Evolutionary conservation across 2,113 vertebrate genomes (phyloP).

Genomic region (Peucedramus taeniatus): DNA sequence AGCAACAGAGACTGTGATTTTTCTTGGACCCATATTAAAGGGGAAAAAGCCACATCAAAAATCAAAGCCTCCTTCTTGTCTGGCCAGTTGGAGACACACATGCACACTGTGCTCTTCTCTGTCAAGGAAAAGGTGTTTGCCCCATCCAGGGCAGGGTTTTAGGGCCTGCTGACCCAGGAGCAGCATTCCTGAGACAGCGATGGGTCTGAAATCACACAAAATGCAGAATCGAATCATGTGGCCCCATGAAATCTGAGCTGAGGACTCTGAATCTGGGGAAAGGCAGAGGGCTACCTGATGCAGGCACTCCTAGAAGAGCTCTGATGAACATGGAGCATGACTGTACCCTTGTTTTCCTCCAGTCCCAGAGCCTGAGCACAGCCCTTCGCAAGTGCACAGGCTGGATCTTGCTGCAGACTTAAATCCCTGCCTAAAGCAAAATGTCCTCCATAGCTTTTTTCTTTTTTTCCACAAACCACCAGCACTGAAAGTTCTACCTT

Average conservation of each 20-base stretch:
- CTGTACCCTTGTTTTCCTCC: not conserved
- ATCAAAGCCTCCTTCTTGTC: not conserved
- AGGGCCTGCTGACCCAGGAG: not conserved
- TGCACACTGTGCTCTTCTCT: too few relatives aligned
- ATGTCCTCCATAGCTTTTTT: not conserved
- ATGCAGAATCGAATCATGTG: accelerated
- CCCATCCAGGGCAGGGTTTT: not conserved
- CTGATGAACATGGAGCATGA: accelerated
- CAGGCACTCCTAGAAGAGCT: not conserved
- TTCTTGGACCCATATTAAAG: not conserved
- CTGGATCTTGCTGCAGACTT: not conserved
- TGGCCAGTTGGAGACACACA: accelerated
- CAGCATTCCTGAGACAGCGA: not conserved
- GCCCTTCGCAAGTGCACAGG: not conserved
- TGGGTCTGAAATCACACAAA: not conserved
- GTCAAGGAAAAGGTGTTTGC: not conserved
- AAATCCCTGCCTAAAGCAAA: not conserved
- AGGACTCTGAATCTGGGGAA: not conserved
- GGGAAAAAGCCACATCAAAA: not conserved
- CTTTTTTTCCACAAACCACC: not conserved
- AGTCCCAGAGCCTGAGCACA: not conserved
- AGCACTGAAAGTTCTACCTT: not conserved
- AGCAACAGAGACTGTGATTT: not conserved
- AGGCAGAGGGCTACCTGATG: not conserved
- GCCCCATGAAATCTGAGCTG: not conserved